phyloP scores from a whole-genome alignment of 2,888 invertebrate genomes.

The Mystacides longicornis region DNA sequence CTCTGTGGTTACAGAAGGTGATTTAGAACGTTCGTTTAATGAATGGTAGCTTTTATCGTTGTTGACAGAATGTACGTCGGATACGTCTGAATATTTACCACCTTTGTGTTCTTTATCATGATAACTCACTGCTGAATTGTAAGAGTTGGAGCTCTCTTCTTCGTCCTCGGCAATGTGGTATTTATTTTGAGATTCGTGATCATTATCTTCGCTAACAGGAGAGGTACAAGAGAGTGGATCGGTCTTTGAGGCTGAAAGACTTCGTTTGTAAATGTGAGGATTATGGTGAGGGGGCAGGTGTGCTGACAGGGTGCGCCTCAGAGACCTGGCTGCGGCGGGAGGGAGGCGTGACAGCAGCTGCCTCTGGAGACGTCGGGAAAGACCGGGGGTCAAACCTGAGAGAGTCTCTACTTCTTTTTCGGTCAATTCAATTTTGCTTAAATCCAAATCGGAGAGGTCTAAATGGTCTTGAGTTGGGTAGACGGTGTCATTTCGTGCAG shows the following conservation, averaged over 20 bases:
- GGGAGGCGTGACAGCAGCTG: slow-evolving; percentile 63
- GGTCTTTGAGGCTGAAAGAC: slow-evolving; percentile 32
- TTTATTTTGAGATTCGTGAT: background rate
- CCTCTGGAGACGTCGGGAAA: slow-evolving; percentile 63
- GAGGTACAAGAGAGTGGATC: slow-evolving; percentile 12
- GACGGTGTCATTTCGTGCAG: background rate
- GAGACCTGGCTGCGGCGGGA: slow-evolving; percentile 57
- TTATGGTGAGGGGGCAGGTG: slow-evolving; percentile 27
- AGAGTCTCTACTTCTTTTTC: slow-evolving; percentile 63
- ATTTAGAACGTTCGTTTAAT: slow-evolving; percentile 2
- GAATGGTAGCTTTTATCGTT: slow-evolving; percentile 10
- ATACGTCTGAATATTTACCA: slow-evolving; percentile 5
- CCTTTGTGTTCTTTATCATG: slow-evolving; percentile 11
- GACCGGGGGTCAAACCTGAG: slow-evolving; percentile 62
- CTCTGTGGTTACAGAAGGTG: slow-evolving; percentile 13
- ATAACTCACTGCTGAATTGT: slow-evolving; percentile 10
- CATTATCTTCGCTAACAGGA: background rate
- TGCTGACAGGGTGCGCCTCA: slow-evolving; percentile 59
- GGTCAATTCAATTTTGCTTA: slow-evolving; percentile 59
- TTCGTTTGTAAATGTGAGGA: slow-evolving; percentile 26
- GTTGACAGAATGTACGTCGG: slow-evolving; percentile 4
- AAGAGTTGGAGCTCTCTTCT: slow-evolving; percentile 15
- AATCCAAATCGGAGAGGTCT: slow-evolving; percentile 57
- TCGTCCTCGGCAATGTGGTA: slow-evolving; percentile 8
- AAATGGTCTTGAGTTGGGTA: slow-evolving; percentile 29